Conservation (phyloP, 2,113 vertebrate species). For the Miniopterus natalensis region DNA sequence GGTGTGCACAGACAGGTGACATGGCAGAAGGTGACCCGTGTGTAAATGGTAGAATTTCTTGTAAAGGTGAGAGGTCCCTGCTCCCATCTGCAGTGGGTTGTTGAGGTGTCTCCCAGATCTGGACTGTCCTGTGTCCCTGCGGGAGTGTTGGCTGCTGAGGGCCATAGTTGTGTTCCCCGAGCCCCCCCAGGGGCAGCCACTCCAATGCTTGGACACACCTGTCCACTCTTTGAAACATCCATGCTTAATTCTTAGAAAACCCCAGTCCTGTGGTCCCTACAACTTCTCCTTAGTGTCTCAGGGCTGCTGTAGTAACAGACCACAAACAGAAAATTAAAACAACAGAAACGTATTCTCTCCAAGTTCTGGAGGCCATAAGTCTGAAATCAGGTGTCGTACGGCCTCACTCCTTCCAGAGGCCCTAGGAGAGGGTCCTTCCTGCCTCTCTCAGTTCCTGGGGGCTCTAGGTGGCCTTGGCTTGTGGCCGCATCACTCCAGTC, state of each 20-base stretch:
- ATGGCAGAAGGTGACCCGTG: fast-evolving
- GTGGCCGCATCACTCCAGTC: fast-evolving
- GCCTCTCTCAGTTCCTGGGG: background rate
- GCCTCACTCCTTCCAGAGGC: background rate
- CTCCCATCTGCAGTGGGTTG: fast-evolving
- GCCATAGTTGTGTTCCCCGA: background rate
- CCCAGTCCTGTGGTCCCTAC: background rate
- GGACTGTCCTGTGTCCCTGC: background rate
- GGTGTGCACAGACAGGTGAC: background rate
- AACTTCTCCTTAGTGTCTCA: fast-evolving
- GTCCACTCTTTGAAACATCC: fast-evolving
- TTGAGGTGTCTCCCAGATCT: background rate
- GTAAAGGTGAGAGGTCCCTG: too few relatives aligned
- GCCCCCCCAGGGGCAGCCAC: background rate
- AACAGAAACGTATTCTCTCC: fast-evolving
- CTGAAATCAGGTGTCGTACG: fast-evolving
- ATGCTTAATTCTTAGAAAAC: background rate
- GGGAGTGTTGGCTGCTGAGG: background rate
- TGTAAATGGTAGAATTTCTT: too few relatives aligned
- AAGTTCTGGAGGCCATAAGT: background rate
- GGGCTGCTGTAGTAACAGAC: fast-evolving
- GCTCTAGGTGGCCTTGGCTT: background rate
- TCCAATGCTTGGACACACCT: fast-evolving
- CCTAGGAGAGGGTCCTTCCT: fast-evolving
- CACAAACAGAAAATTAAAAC: fast-evolving